Conservation (phyloP, 1,140 invertebrate species). For the Zaprionus inermis region DNA sequence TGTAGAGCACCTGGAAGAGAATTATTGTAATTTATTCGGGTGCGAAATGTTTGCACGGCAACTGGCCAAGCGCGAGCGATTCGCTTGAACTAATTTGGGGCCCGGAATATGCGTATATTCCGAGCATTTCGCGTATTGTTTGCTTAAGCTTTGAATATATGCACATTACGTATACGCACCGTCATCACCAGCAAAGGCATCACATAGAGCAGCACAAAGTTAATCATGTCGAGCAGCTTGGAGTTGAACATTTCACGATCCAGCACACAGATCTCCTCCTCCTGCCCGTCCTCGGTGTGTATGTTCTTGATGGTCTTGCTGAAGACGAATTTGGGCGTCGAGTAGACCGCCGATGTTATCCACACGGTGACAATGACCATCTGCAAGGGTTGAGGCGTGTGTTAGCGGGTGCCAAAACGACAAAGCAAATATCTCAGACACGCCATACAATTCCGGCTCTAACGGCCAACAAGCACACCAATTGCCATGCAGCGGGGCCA, state of each 20-base stretch:
- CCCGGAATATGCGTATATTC: not conserved
- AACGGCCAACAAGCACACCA: constrained; percentile 61
- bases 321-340: constrained; percentile 90
- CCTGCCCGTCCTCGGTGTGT: constrained; percentile 85
- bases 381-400: constrained; percentile 81
- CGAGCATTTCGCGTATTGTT: not conserved
- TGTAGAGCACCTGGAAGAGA: constrained; percentile 87
- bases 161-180: constrained; percentile 84
- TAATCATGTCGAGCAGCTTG: constrained; percentile 90
- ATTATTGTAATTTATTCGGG: not conserved
- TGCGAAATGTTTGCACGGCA: not conserved
- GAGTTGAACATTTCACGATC: constrained; percentile 91
- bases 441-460: constrained; percentile 56
- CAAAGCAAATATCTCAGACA: constrained; percentile 24
- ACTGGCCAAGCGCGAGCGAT: not conserved
- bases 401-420: not conserved
- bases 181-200: constrained; percentile 90
- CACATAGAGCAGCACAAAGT: constrained; percentile 90
- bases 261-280: constrained; percentile 90
- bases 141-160: not conserved
- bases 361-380: constrained; percentile 90
- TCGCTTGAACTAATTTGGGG: not conserved
- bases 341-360: constrained; percentile 90
- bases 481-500: constrained; percentile 50
- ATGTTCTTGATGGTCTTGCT: constrained; percentile 88